Evolutionary conservation across 2,113 vertebrate genomes (phyloP), one percentile per base, ranked within the genome.

Genomic region (Paramormyrops kingsleyae): DNA sequence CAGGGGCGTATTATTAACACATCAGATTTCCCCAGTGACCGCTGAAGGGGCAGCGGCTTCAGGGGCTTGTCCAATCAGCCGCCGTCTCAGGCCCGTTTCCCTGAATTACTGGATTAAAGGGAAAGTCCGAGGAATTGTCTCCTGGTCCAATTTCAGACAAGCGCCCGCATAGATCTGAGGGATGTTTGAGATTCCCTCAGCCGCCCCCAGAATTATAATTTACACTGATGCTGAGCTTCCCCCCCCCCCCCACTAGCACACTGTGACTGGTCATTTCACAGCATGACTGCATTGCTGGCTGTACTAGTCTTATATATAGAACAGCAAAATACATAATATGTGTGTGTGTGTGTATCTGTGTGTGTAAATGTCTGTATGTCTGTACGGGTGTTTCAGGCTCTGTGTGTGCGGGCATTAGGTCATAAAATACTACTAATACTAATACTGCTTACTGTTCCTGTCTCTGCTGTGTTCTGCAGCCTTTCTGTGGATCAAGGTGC

Each of bases 401-500:
- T 49, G 66, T 77, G 87, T 70, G 44, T 70, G 31, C 9, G 49
- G 86, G 50, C 13, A 87, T 49, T 85, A 10, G 42, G 74, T 39
- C n/a, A 31, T 74, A 13, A 15, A 52, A 52, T 52, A 74, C 66
- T 15, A 15, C 27, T n/a, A 42, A 24, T 17, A 17, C 19, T 88
- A 35, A 83, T 12, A 56, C 12, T 66, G 2, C 0, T 87, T 88
- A 13, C 52, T 92, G 46, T 87, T 44, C 21, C 91, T 80, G 39
- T 44, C 90, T 90, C 89, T 89, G 89, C n/a, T 90, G 66, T 93
- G 27, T 92, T 88, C 91, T 90, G 70, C 92, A 96, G 96, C 24
- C 94, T 96, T 89, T 93, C 95, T 6, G 19, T 94, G 92, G 96
- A 96, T 44, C 95, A 95, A 83, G 95, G 96, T 91, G 94, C 95